Evolutionary conservation across 2,888 invertebrate genomes (phyloP).

Genomic region (Pristionchus japonicus): DNA sequence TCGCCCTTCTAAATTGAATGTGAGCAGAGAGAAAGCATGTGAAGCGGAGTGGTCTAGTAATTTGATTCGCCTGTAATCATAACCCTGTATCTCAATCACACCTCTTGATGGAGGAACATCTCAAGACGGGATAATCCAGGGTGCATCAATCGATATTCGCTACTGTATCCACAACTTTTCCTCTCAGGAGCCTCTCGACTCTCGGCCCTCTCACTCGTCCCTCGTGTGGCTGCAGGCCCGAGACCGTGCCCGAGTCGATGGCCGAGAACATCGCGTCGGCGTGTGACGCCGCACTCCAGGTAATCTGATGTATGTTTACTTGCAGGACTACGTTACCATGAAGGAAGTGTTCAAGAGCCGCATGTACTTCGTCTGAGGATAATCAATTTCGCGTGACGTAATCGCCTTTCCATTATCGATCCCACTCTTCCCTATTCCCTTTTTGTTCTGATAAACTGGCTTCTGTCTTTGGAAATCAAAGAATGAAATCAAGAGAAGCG

Average conservation of each 20-base stretch:
- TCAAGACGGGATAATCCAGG: not conserved
- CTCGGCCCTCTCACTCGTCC: conserved; percentile 33
- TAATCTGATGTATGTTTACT: not conserved
- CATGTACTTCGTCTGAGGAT: conserved; percentile 64
- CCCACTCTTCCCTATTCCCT: conserved; percentile 41
- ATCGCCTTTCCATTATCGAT: not conserved
- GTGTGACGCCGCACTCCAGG: conserved; percentile 46
- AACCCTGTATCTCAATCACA: too few relatives aligned
- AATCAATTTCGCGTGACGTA: not conserved
- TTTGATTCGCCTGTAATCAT: too few relatives aligned
- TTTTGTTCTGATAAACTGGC: conserved; percentile 46
- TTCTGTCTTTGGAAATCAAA: too few relatives aligned
- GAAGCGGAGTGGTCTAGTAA: too few relatives aligned
- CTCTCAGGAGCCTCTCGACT: too few relatives aligned
- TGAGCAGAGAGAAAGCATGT: too few relatives aligned
- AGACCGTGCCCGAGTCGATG: conserved; percentile 43
- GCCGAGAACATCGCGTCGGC: conserved; percentile 43
- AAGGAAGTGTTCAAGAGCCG: conserved; percentile 64
- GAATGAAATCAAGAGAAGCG: too few relatives aligned
- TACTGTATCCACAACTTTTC: too few relatives aligned
- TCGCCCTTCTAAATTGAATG: too few relatives aligned
- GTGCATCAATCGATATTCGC: too few relatives aligned
- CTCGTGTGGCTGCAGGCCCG: conserved; percentile 31
- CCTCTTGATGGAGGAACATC: too few relatives aligned
- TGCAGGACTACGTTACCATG: conserved; percentile 67